Conservation (phyloP, 2,797 vertebrate species). For the Darevskia nairensis region DNA sequence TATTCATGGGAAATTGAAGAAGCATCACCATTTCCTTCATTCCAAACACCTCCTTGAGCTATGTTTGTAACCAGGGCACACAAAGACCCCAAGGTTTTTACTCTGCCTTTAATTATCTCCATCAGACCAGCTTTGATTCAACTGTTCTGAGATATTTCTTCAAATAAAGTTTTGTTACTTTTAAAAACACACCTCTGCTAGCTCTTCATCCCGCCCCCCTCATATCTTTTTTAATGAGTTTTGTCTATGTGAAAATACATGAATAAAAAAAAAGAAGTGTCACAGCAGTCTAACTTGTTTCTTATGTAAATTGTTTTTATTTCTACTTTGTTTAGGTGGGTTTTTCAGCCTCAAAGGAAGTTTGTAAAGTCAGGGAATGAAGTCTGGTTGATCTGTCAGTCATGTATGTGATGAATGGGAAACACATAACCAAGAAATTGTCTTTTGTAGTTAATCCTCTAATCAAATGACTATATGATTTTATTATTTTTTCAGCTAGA, state of each 20-base stretch:
- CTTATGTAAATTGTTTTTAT: not conserved
- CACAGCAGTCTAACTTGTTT: not conserved
- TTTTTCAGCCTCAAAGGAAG: not conserved
- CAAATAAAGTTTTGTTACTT: slow-evolving; percentile 43
- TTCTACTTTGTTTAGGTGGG: not conserved
- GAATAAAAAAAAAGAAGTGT: not conserved
- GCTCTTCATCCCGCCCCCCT: slow-evolving; percentile 39
- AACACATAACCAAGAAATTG: not conserved
- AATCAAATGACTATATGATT: not conserved
- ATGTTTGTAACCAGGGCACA: slow-evolving; percentile 61
- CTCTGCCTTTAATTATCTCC: slow-evolving; percentile 65
- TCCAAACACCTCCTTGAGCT: slow-evolving; percentile 76
- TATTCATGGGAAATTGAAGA: slow-evolving; percentile 80
- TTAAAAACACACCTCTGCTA: slow-evolving; percentile 25
- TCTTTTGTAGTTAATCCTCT: not conserved
- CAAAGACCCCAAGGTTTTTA: slow-evolving; percentile 58
- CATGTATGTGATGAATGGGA: not conserved
- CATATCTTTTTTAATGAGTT: not conserved
- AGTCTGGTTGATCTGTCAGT: not conserved
- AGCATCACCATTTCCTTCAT: slow-evolving; percentile 74
- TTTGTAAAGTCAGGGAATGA: not conserved
- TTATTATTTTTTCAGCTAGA: no score
- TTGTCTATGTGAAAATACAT: not conserved
- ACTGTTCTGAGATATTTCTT: slow-evolving; percentile 68
- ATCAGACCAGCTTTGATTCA: slow-evolving; percentile 56